Evolutionary conservation across 1,140 invertebrate species (phyloP).

Genomic region (Microplitis demolitor): DNA sequence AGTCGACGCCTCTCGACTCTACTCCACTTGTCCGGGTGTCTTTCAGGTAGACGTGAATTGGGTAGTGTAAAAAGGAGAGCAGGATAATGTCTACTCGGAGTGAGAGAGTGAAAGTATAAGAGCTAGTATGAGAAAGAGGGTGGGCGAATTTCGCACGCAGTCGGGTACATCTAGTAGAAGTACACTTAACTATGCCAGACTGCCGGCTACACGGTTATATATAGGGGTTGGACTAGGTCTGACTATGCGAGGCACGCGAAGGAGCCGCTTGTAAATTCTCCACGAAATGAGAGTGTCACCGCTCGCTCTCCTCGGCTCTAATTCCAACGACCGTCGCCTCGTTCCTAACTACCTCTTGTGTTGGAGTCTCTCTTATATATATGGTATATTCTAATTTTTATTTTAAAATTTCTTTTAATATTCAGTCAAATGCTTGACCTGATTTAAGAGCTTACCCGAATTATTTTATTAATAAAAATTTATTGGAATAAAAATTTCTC

Average conservation of each 20-base stretch:
- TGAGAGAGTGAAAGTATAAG: background rate
- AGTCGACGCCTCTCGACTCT: background rate
- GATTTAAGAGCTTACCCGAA: too few relatives aligned
- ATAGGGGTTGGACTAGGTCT: constrained; percentile 53
- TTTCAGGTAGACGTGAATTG: background rate
- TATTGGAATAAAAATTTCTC: too few relatives aligned
- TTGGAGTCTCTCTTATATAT: too few relatives aligned
- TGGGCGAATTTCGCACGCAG: constrained; percentile 43
- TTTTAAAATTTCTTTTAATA: too few relatives aligned
- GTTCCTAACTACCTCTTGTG: background rate
- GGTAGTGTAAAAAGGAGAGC: background rate
- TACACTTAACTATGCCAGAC: constrained; percentile 56
- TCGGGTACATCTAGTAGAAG: constrained; percentile 48
- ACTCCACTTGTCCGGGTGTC: too few relatives aligned
- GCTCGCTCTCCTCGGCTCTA: constrained; percentile 32
- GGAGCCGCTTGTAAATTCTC: constrained; percentile 60
- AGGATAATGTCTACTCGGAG: background rate
- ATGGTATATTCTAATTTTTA: too few relatives aligned
- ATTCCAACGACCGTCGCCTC: constrained; percentile 15
- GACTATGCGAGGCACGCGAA: constrained; percentile 62
- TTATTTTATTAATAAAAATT: too few relatives aligned
- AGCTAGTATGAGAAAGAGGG: constrained; percentile 7
- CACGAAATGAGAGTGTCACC: constrained; percentile 61
- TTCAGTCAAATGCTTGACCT: too few relatives aligned
- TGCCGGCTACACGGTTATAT: constrained; percentile 48